Conservation (phyloP, 2,888 invertebrate genomes). For the Dasysyrphus tricinctus region DNA sequence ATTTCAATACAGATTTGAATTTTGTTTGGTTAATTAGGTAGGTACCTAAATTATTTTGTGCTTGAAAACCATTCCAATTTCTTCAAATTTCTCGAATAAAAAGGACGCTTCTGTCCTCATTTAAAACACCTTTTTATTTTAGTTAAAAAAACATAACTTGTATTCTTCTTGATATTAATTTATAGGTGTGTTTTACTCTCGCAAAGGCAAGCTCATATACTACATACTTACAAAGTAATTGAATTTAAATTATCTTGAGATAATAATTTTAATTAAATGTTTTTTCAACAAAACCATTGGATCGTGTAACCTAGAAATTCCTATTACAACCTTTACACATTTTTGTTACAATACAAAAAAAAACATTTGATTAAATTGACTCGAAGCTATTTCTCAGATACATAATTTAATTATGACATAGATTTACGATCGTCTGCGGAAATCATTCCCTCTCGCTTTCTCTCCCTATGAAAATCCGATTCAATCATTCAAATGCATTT, state of each 20-base stretch:
- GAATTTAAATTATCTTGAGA: neutral
- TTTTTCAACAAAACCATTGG: neutral
- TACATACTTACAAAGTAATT: neutral
- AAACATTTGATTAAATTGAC: neutral
- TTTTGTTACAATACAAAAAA: neutral
- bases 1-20: too few relatives aligned
- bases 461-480: neutral
- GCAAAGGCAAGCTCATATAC: neutral
- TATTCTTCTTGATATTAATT: too few relatives aligned
- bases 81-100: too few relatives aligned
- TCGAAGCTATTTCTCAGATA: constrained; percentile 7
- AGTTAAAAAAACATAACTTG: too few relatives aligned
- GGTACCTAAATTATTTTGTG: too few relatives aligned
- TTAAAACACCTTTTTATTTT: too few relatives aligned
- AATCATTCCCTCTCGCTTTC: neutral
- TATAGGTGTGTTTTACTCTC: too few relatives aligned
- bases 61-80: too few relatives aligned
- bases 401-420: constrained; percentile 2
- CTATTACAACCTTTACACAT: neutral
- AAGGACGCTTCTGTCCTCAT: too few relatives aligned
- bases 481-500: constrained; percentile 17
- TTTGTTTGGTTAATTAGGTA: too few relatives aligned
- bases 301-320: neutral
- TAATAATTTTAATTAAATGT: neutral
- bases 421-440: constrained; percentile 8